Base-by-base conservation (phyloP, 2,113 vertebrate genomes). In the Manacus vitellinus region DNA sequence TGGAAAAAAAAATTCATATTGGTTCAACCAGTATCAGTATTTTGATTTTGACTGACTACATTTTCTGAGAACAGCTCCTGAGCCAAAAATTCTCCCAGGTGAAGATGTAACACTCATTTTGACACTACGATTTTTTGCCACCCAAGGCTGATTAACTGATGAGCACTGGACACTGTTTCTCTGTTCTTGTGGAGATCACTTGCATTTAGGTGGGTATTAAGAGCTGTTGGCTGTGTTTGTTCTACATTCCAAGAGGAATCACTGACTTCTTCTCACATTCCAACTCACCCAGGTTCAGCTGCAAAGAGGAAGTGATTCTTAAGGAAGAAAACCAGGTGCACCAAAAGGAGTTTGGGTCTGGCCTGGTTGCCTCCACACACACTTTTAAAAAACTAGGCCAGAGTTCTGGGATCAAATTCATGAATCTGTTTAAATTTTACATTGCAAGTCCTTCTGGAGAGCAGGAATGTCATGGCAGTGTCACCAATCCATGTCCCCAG, bases 401-500 rank as follows among this genome's bases (percentile, higher is more conserved):
- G 44, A 80, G 14, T 6, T 88, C 24, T 70, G 39, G 35, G 44
- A 8, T 68, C 24, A 73, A 46, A 52, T 1, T 76, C 14, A 58
- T 5, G 41, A 54, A 59, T 68, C 14, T 31, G 8, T 31, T 79
- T 49, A 56, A 44, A 47, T 91, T 91, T 80, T 65, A 18, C 37
- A 2, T 14, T 24, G 0, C 3, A 44, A 83, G 37, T 51, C 35
- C 7, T 4, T 31, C 10, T 65, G 51, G 14, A 62, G 22, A 54
- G 54, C 5, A 58, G 55, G 24, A 86, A 31, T 25, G 23, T 21
- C 89, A 18, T 3, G 24, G 1, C 62, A 37, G 8, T 62, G 55
- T 76, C 68, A 49, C 43, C 46, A 61, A 7, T 5, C 41, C n/a
- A 1, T 14, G 21, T 35, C 5, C 37, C n/a, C 33, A 52, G 0